These are phyloP conservation scores for Calephelis nemesis DNA, from an alignment of 1,140 invertebrate species.

Conservation along the genomic window DNA sequence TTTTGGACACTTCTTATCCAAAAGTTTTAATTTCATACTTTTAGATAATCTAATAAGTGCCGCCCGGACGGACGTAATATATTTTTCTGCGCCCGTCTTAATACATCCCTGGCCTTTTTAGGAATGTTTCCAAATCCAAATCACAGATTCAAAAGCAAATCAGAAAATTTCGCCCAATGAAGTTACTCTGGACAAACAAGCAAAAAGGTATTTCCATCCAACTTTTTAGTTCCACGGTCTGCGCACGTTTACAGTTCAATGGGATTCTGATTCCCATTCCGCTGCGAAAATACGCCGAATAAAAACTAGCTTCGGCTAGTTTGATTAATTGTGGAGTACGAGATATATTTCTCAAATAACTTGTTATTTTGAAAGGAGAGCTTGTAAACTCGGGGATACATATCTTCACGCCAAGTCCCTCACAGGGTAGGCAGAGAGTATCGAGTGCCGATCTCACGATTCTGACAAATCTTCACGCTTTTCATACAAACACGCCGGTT, in stretches of 20 bases:
- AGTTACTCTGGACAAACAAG: constrained; percentile 47
- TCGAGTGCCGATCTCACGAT: no score
- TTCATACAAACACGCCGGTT: no score
- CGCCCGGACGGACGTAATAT: no score
- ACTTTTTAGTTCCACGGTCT: constrained; percentile 63
- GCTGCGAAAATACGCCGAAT: constrained; percentile 49
- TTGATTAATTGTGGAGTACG: constrained; percentile 31
- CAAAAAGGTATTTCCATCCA: constrained; percentile 54
- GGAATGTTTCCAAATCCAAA: constrained; percentile 38
- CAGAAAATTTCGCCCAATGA: constrained; percentile 42
- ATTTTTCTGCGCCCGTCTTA: no score
- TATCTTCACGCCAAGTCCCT: no score
- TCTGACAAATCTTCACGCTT: no score
- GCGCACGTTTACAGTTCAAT: constrained; percentile 59
- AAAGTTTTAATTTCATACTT: no score
- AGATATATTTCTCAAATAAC: not conserved
- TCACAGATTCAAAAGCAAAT: constrained; percentile 48
- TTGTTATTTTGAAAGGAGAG: not conserved
- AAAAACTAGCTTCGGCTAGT: constrained; percentile 45
- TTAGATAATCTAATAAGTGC: no score
- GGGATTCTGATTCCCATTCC: constrained; percentile 60
- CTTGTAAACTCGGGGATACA: no score
- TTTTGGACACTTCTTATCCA: no score
- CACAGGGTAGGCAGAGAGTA: no score
- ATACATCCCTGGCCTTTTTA: not conserved